phyloP scores from a whole-genome alignment of 2,797 vertebrate genomes.

The Psittacula echo region DNA sequence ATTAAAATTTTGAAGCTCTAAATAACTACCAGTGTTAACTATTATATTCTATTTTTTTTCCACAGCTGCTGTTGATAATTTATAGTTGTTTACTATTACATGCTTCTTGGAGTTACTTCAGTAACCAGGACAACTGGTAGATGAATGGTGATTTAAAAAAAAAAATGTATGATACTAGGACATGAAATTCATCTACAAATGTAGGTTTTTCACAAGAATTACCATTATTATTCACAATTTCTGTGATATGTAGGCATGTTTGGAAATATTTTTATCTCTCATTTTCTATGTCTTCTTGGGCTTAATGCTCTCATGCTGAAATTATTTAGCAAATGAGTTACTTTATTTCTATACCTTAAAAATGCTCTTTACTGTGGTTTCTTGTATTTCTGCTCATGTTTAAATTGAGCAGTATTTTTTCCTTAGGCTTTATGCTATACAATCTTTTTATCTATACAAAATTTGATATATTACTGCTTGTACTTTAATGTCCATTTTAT shows the following conservation, averaged over 20 bases:
- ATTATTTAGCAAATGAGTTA: not conserved
- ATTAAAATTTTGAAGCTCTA: not conserved
- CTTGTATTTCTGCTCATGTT: not conserved
- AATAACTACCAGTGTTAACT: not conserved
- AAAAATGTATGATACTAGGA: not conserved
- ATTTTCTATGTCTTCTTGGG: not conserved
- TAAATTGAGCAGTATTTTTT: not conserved
- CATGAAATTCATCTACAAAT: not conserved
- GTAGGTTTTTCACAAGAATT: not conserved
- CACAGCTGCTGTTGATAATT: not conserved
- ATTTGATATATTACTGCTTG: not conserved
- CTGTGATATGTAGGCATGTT: not conserved
- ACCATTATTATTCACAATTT: not conserved
- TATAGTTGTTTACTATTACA: not conserved
- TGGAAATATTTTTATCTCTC: not conserved
- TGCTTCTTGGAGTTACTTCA: slow-evolving; percentile 4
- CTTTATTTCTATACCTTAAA: not conserved
- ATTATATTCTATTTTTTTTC: not conserved
- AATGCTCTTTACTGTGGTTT: not conserved
- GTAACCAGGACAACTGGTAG: slow-evolving; percentile 20
- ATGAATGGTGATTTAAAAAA: not conserved
- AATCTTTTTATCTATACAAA: not conserved
- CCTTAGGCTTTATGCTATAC: not conserved
- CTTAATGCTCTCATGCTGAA: not conserved
- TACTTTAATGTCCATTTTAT: not conserved